phyloP scores from a whole-genome alignment of 2,797 vertebrate genomes.

The Hippoglossus hippoglossus region DNA sequence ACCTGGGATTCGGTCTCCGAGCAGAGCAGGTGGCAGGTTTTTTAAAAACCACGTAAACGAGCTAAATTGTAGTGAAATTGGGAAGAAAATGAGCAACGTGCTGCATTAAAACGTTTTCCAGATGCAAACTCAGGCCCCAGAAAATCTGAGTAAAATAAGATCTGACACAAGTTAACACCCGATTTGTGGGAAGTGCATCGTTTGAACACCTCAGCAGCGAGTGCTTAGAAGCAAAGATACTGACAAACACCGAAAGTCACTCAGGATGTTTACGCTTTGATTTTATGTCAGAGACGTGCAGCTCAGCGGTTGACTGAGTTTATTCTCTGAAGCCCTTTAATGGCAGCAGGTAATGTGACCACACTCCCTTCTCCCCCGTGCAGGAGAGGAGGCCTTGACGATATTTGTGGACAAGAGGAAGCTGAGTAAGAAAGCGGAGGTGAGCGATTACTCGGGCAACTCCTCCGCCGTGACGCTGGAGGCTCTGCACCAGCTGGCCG shows the following conservation, averaged over 20 bases:
- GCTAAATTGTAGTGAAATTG: not conserved
- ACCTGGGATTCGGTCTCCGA: constrained; percentile 1
- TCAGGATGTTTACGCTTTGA: constrained; percentile 29
- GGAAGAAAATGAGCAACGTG: not conserved
- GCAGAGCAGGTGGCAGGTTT: constrained; percentile 2
- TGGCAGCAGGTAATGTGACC: not conserved
- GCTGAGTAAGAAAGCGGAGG: constrained; percentile 91
- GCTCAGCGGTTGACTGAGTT: not conserved
- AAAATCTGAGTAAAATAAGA: constrained; percentile 2
- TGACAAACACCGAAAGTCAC: constrained; percentile 22
- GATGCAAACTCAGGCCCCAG: not conserved
- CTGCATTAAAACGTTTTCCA: not conserved
- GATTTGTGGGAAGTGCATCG: constrained; percentile 15
- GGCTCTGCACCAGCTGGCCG: constrained; percentile 94
- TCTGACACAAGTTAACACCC: constrained; percentile 4
- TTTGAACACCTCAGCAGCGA: constrained; percentile 15
- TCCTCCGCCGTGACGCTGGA: constrained; percentile 91
- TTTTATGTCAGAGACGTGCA: constrained; percentile 6
- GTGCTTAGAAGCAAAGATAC: constrained; percentile 1
- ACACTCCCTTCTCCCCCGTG: not conserved
- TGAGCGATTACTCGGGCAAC: constrained; percentile 87
- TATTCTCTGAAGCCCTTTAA: not conserved
- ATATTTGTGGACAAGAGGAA: constrained; percentile 98
- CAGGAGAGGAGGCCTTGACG: constrained; percentile 97
- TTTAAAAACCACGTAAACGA: constrained; percentile 11